Evolutionary conservation across 2,797 vertebrate genomes (phyloP), one percentile per base, ranked within the genome.

Genomic region (Pantherophis vulpinus): DNA sequence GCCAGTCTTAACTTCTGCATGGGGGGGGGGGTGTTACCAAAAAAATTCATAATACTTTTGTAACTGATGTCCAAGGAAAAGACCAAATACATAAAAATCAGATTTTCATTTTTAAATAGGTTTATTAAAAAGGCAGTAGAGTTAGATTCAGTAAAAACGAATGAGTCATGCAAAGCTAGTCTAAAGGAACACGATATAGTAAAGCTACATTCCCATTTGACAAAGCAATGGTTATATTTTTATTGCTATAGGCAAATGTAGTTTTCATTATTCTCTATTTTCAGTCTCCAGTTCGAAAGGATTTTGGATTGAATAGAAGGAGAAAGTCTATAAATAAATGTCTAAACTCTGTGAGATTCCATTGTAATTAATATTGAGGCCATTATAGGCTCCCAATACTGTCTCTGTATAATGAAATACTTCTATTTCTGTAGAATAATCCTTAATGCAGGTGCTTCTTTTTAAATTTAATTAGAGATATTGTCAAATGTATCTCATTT

Each of bases 1-100:
- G 90, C 70, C 59, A 92, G 2, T 61, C 29, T 89, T 58, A 94
- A 89, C 66, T 70, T 95, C 13, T 29, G 88, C 37, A 87, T 92
- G 74, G 63, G 47, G 29, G 7, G 37, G 91, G 79, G 1, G 13
- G 2, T 2, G 14, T 1, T 56, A 11, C 13, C 66, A 5, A 13
- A 51, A 51, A 74, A 16, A 42, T n/a, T 91, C 42, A 37, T 51
- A 29, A 47, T 20, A 60, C n/a, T 6, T 74, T 74, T 74, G n/a
- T 32, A 86, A 47, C 27, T 25, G 29, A 47, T 9, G 25, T 56
- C 91, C 32, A 61, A 55, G 29, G 59, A 14, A 29, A 25, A 55
- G 13, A 55, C 4, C 12, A 87, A 70, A 87, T 29, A 56, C 8
- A n/a, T 59, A 51, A 47, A 61, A 54, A 47, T 63, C 23, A 25